These are phyloP conservation scores for Apistogramma diplotaenia DNA, from an alignment of 2,113 vertebrate genomes.

Conservation along the genomic window DNA sequence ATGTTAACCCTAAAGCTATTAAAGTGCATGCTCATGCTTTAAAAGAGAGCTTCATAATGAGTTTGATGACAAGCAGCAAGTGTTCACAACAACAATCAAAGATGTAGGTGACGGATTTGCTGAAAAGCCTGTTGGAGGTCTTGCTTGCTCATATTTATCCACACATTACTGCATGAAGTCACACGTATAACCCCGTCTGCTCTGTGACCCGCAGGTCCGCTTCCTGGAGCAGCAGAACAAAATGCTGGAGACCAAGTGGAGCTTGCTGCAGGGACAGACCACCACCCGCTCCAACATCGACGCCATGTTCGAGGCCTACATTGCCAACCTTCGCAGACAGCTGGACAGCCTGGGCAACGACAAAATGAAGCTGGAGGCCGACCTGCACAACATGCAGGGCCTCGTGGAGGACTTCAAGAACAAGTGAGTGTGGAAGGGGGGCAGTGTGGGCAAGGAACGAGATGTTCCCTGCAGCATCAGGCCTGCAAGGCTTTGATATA, in stretches of 20 bases:
- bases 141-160: background rate
- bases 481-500: too few species aligned
- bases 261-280: conserved; percentile 89
- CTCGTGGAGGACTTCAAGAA: conserved; percentile 95
- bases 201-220: conserved; percentile 78
- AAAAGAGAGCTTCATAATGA: background rate
- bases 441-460: background rate
- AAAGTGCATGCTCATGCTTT: background rate
- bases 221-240: conserved; percentile 99
- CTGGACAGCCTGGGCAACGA: conserved; percentile 84
- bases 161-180: background rate
- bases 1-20: background rate
- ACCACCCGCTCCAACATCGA: conserved; percentile 81
- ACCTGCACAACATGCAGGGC: conserved; percentile 90
- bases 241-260: conserved; percentile 97
- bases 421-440: conserved; percentile 79
- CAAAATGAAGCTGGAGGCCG: conserved; percentile 88
- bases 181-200: background rate
- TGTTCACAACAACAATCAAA: background rate
- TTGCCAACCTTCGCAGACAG: conserved; percentile 85
- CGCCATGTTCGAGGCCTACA: conserved; percentile 87
- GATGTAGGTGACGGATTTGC: background rate
- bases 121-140: background rate
- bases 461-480: background rate
- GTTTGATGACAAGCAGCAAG: background rate